These are phyloP conservation scores for Rosalia funebris DNA, from an alignment of 2,888 invertebrate genomes.

Conservation along the genomic window DNA sequence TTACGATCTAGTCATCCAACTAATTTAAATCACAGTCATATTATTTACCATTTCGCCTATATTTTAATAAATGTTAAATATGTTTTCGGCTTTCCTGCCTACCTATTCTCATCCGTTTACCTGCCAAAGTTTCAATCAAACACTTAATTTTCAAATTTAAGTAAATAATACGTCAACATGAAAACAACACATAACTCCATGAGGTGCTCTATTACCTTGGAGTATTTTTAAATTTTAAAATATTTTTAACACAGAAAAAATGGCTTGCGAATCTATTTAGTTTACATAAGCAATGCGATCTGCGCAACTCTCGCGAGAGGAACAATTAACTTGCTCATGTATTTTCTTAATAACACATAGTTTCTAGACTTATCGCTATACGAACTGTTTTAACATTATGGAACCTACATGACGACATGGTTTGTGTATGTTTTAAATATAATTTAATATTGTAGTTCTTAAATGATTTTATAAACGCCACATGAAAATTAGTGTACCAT, in stretches of 20 bases:
- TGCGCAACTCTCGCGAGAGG: no score
- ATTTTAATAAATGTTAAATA: background rate
- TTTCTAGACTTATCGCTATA: no score
- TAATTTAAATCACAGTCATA: background rate
- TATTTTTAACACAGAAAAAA: conserved; percentile 16
- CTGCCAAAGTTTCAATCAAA: conserved; percentile 6
- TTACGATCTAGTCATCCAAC: no score
- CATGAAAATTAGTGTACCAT: no score
- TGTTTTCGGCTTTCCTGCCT: background rate
- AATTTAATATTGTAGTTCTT: no score
- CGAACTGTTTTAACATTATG: no score
- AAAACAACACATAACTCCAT: conserved; percentile 17
- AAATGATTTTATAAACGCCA: no score
- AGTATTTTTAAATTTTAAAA: conserved; percentile 18
- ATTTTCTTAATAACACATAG: no score
- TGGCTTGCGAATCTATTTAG: conserved; percentile 17
- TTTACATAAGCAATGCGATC: conserved; percentile 16
- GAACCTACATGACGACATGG: no score
- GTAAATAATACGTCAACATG: conserved; percentile 13
- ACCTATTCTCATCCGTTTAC: conserved; percentile 1
- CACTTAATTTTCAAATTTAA: conserved; percentile 10
- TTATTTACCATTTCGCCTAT: background rate
- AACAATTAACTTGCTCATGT: no score
- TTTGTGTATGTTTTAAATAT: no score
- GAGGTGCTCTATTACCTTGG: conserved; percentile 16